These are phyloP conservation scores for Drosophila macrospina DNA, from an alignment of 2,888 invertebrate genomes.

Conservation along the genomic window DNA sequence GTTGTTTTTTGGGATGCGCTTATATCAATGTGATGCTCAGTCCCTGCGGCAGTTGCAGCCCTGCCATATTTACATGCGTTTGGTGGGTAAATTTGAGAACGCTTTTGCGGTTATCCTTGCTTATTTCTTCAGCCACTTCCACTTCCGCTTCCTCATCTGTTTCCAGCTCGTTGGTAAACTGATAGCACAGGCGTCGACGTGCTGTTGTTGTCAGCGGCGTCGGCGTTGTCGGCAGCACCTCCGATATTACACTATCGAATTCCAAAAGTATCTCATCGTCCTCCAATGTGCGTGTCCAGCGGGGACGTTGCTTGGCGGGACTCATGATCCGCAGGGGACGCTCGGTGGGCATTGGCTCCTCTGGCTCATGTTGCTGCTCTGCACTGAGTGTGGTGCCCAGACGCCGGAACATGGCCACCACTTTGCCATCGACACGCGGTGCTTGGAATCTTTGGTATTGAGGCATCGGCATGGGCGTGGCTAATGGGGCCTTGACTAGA, in stretches of 20 bases:
- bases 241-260: slow-evolving; percentile 84
- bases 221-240: slow-evolving; percentile 75
- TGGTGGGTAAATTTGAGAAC: slow-evolving; percentile 51
- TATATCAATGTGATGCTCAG: slow-evolving; percentile 75
- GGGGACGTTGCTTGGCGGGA: slow-evolving; percentile 78
- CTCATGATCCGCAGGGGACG: slow-evolving; percentile 79
- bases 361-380: slow-evolving; percentile 44
- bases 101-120: slow-evolving; percentile 36
- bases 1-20: slow-evolving; percentile 3
- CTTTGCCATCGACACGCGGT: slow-evolving; percentile 83
- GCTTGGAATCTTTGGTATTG: slow-evolving; percentile 68
- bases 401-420: slow-evolving; percentile 84
- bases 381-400: slow-evolving; percentile 83
- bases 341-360: slow-evolving; percentile 1
- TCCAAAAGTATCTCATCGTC: slow-evolving; percentile 84
- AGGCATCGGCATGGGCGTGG: neutral
- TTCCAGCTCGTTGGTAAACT: slow-evolving; percentile 44
- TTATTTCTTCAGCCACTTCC: slow-evolving; percentile 21
- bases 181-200: slow-evolving; percentile 61
- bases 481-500: slow-evolving; percentile 44
- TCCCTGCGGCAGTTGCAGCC: slow-evolving; percentile 72
- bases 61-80: slow-evolving; percentile 48
- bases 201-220: slow-evolving; percentile 32
- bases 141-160: slow-evolving; percentile 32
- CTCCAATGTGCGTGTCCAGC: slow-evolving; percentile 78